A percentile compares a stretch with the other conserved stretches of the same genome.
phyloP scores from a whole-genome alignment of 2,888 invertebrate genomes.

The Xestia ashworthii region DNA sequence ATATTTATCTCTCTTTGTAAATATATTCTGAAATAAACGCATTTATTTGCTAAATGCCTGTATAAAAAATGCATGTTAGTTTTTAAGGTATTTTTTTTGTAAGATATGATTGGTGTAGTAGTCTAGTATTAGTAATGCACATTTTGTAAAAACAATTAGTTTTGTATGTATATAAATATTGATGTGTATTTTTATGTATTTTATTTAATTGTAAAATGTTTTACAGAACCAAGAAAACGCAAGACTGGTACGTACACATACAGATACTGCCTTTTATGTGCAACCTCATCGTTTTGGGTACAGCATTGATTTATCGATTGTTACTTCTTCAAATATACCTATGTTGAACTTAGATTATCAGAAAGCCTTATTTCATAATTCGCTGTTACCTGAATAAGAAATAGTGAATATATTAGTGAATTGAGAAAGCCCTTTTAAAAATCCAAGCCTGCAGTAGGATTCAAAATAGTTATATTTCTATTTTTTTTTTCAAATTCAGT shows the following conservation, averaged over 20 bases:
- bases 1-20: conserved; percentile 28
- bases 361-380: background rate
- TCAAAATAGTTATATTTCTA: too few relatives aligned
- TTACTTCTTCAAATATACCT: background rate
- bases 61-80: conserved; percentile 45
- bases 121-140: conserved; percentile 14
- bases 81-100: conserved; percentile 13
- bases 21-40: background rate
- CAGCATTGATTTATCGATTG: conserved; percentile 50
- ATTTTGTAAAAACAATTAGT: conserved; percentile 27
- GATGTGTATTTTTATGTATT: conserved; percentile 32
- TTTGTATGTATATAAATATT: conserved; percentile 32
- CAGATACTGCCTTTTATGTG: conserved; percentile 51
- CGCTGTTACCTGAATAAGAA: background rate
- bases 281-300: conserved; percentile 42
- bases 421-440: too few relatives aligned
- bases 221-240: conserved; percentile 79
- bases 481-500: too few relatives aligned
- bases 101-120: background rate
- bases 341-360: background rate
- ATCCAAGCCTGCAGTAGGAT: too few relatives aligned
- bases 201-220: conserved; percentile 69
- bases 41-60: background rate
- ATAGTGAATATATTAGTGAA: too few relatives aligned
- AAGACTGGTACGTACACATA: conserved; percentile 80